Conservation (phyloP, 2,888 invertebrate species). For the Drosophila ezoana region DNA sequence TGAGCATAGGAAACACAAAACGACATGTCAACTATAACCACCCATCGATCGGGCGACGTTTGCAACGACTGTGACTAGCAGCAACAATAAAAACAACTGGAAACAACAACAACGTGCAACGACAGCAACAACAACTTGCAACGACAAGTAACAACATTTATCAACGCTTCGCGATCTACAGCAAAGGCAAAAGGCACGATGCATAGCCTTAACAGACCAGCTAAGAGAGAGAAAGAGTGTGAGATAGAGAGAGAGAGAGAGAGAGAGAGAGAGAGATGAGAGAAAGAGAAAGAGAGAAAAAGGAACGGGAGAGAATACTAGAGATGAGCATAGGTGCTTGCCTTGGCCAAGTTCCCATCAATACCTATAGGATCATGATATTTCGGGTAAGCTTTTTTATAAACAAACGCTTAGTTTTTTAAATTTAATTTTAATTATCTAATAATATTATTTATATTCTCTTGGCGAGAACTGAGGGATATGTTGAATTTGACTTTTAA, state of each 20-base stretch:
- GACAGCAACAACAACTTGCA: conserved; percentile 54
- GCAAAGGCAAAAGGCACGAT: conserved; percentile 70
- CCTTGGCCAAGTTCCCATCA: too few relatives aligned
- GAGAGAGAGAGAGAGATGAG: conserved; percentile 6
- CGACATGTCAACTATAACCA: conserved; percentile 82
- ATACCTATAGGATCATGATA: too few relatives aligned
- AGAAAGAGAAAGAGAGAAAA: conserved; percentile 8
- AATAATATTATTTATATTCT: too few relatives aligned
- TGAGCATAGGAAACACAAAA: conserved; percentile 67
- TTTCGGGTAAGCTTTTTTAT: background rate
- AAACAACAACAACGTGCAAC: conserved; percentile 49
- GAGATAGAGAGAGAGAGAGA: conserved; percentile 9
- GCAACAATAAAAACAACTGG: conserved; percentile 19
- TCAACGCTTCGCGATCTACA: conserved; percentile 79
- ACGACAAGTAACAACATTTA: conserved; percentile 81
- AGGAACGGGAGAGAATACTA: background rate
- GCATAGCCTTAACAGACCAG: conserved; percentile 27
- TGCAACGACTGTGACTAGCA: conserved; percentile 36
- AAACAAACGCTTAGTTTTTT: too few relatives aligned
- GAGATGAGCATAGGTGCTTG: conserved; percentile 25
- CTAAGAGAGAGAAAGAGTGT: background rate
- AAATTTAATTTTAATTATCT: too few relatives aligned
- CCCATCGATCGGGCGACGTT: conserved; percentile 78
- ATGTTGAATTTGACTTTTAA: too few relatives aligned
- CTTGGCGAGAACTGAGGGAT: too few relatives aligned